Conservation (phyloP, 2,113 vertebrate genomes). For the Raja brachyura region DNA sequence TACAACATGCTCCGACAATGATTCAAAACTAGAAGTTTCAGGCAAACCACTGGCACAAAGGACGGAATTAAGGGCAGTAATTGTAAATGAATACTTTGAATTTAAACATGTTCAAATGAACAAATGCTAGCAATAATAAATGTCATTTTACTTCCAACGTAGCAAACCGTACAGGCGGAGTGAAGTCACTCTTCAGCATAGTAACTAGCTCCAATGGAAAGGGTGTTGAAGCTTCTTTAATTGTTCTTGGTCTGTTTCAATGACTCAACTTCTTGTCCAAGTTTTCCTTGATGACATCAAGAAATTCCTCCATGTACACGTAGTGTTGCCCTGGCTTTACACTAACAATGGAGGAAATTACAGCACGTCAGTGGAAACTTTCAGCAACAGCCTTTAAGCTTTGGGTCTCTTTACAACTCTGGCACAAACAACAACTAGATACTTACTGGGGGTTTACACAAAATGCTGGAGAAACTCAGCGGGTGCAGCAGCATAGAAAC, state of each 20-base stretch:
- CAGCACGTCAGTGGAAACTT: not conserved
- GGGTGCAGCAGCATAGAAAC: too few species aligned
- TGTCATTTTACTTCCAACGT: not conserved
- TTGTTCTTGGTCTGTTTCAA: constrained; percentile 8
- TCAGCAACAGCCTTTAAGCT: not conserved
- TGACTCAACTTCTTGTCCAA: constrained; percentile 32
- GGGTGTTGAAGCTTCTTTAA: not conserved
- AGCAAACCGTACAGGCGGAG: not conserved
- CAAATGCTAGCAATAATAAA: not conserved
- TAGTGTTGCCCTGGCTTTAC: constrained; percentile 37
- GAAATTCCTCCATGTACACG: constrained; percentile 39
- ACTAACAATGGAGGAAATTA: constrained; percentile 26
- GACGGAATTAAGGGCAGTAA: not conserved
- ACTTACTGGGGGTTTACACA: too few species aligned
- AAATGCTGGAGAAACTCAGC: too few species aligned
- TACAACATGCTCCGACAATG: not conserved
- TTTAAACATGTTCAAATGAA: not conserved
- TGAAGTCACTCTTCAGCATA: not conserved
- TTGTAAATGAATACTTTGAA: not conserved
- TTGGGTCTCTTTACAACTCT: not conserved
- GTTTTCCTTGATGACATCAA: constrained; percentile 38
- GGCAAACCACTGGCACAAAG: not conserved
- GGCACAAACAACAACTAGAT: not conserved
- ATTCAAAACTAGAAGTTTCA: not conserved
- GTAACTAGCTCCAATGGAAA: not conserved